Base-by-base conservation (phyloP, 2,888 invertebrate species). In the Drosophila sordidapex region DNA sequence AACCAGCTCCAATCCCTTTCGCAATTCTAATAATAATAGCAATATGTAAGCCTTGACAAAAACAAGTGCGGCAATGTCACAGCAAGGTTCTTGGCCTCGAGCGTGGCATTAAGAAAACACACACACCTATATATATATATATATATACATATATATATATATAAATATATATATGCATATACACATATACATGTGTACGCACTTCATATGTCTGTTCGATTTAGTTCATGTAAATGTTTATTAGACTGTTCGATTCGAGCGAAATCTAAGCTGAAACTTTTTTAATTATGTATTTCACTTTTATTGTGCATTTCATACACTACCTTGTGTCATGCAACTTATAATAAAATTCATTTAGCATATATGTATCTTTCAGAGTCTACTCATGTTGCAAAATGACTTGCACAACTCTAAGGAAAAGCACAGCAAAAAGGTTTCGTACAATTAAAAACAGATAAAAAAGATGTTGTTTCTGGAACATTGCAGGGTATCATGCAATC, bases 1-100 rank as follows among this genome's bases (percentile, higher is more conserved):
- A 29, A 21, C 46, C 46, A 29, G 25, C 48, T 46, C 25, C 40
- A 53, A 49, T 70, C 40, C 60, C 70, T 38, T 49, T 36, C 71
- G 13, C 49, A 46, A 46, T 62, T 15, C 46, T 48, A 62, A 62
- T 71, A 56, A 71, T 62, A 71, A 71, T 71, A 57, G 70, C 61
- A 56, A 70, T 70, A 57, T 61, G 71, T 38, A 46, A 70, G 54
- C 21, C 51, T 11, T 38, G 38, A 43, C 35, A 46, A 36, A 46
- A 38, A 31, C 48, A 43, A 57, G 57, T 53, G 35, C 61, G 66
- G 38, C 67, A 68, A 64, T 65, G 56, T 64, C 65, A 57, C 49
- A 36, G 49, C 67, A 62, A 54, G 25, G 54, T 31, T 36, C 27
- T 51, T 54, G 38, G 56, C 38, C 56, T n/a, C 56, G 4, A 56